Evolutionary conservation across 2,113 vertebrate genomes (phyloP).

Genomic region (Hydropotes inermis): DNA sequence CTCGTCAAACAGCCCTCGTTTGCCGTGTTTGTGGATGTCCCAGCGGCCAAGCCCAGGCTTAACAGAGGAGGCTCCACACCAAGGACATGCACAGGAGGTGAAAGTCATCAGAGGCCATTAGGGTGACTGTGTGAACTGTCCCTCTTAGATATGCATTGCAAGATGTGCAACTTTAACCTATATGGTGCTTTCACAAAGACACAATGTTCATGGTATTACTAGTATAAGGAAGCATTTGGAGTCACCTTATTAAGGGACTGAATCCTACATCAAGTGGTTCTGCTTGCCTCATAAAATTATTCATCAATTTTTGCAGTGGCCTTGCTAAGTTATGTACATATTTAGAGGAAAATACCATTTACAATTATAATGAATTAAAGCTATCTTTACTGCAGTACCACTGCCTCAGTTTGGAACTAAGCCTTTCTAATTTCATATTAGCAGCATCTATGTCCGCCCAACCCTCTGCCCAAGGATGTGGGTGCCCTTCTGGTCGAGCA

Average conservation of each 20-base stretch:
- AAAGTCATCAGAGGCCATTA: background rate
- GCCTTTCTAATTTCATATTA: background rate
- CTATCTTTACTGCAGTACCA: background rate
- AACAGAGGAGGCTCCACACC: background rate
- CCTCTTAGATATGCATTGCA: background rate
- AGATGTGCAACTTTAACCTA: background rate
- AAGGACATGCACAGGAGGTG: background rate
- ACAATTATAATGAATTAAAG: constrained; percentile 20
- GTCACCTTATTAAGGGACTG: background rate
- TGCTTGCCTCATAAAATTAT: constrained; percentile 46
- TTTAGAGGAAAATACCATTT: constrained; percentile 52
- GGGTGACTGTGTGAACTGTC: background rate
- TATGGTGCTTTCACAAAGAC: background rate
- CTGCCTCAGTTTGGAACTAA: background rate
- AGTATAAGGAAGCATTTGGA: background rate
- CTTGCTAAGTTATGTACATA: constrained; percentile 16
- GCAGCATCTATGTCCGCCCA: background rate
- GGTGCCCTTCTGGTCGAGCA: background rate
- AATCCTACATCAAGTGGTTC: constrained; percentile 22
- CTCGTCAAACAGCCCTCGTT: background rate
- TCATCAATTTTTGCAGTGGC: constrained; percentile 50
- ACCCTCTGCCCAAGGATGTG: background rate
- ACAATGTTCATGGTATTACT: background rate
- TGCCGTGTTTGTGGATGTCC: background rate
- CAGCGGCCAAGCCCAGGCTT: background rate